A percentile compares a stretch with the other conserved stretches of the same genome.
Conservation (phyloP, 1,140 invertebrate genomes). For the Chrysomallon squamiferum region DNA sequence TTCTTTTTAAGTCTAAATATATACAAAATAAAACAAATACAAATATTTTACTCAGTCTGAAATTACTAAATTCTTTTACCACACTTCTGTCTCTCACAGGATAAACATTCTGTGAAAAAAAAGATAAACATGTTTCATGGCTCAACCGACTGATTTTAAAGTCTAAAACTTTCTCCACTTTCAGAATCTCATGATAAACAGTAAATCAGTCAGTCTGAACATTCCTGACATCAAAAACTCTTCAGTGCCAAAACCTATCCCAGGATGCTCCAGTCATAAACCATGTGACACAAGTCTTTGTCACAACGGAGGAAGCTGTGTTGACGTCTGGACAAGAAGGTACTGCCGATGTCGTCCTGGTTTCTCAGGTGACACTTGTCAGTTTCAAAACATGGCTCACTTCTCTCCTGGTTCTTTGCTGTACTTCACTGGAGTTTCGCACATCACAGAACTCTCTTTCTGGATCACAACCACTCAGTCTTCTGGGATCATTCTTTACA, state of each 20-base stretch:
- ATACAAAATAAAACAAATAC: too few species aligned
- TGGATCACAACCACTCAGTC: slow-evolving; percentile 21
- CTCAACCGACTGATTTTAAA: too few species aligned
- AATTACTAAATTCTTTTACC: too few species aligned
- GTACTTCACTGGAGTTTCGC: slow-evolving; percentile 27
- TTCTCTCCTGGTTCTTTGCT: slow-evolving; percentile 34
- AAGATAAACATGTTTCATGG: too few species aligned
- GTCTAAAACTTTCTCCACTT: too few species aligned
- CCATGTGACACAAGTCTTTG: slow-evolving; percentile 29
- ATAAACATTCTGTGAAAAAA: too few species aligned
- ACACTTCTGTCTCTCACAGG: too few species aligned
- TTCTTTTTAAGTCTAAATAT: too few species aligned
- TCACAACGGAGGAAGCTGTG: slow-evolving; percentile 40
- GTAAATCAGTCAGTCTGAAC: slow-evolving; percentile 20
- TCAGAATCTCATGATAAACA: slow-evolving; percentile 33
- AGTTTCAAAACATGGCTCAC: slow-evolving; percentile 33
- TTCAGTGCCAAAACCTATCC: not conserved
- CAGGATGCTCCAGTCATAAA: slow-evolving; percentile 33
- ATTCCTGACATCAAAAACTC: not conserved
- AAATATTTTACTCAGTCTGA: too few species aligned
- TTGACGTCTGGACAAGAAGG: slow-evolving; percentile 39
- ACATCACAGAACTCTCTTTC: slow-evolving; percentile 29
- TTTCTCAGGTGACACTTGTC: slow-evolving; percentile 33
- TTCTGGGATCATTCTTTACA: slow-evolving; percentile 42
- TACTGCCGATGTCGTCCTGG: slow-evolving; percentile 36